These are phyloP conservation scores for Atlantisia rogersi DNA, from an alignment of 2,113 vertebrate species.

Conservation along the genomic window DNA sequence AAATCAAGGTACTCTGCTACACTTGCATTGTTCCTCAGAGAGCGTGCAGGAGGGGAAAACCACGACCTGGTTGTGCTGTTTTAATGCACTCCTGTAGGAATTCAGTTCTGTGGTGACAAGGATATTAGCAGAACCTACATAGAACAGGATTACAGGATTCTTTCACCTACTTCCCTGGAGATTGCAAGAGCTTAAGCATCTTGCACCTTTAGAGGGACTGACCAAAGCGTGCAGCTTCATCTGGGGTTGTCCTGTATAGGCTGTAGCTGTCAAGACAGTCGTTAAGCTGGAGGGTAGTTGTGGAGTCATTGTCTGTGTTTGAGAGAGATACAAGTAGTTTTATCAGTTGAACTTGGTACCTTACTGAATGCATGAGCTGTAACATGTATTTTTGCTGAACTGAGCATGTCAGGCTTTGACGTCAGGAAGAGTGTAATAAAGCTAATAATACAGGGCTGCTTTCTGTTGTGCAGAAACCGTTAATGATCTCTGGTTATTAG, in stretches of 20 bases:
- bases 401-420: not conserved
- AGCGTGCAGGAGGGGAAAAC: not conserved
- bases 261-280: not conserved
- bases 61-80: not conserved
- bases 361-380: not conserved
- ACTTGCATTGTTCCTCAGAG: not conserved
- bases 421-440: not conserved
- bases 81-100: not conserved
- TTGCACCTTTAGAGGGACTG: too few species aligned
- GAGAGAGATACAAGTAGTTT: fast-evolving
- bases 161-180: not conserved
- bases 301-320: not conserved
- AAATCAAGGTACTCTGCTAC: not conserved
- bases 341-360: not conserved
- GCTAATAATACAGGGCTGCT: not conserved
- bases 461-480: not conserved
- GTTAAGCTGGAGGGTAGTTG: not conserved
- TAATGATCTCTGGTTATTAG: not conserved
- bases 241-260: not conserved
- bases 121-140: fast-evolving
- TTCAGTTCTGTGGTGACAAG: not conserved
- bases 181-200: not conserved
- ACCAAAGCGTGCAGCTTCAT: not conserved
- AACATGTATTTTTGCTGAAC: not conserved
- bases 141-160: not conserved